Evolutionary conservation across 2,113 vertebrate species (phyloP).

Genomic region (Elachura formosa): DNA sequence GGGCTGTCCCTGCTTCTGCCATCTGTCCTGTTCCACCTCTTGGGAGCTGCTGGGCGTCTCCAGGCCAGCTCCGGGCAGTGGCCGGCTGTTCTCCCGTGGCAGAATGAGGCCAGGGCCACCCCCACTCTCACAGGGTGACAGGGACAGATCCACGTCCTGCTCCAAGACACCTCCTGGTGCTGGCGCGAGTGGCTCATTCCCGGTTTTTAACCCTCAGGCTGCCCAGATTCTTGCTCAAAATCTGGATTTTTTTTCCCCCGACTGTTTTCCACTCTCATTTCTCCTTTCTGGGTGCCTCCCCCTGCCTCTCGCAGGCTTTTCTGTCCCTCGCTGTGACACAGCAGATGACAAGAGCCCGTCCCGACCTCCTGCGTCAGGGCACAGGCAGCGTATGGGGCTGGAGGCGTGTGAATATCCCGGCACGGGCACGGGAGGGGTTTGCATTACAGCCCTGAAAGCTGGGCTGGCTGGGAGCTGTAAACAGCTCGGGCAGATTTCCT

Average conservation of each 20-base stretch:
- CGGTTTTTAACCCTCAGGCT: accelerated
- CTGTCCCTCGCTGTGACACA: background rate
- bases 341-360: background rate
- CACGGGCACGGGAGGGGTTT: background rate
- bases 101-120: background rate
- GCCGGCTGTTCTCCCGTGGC: background rate
- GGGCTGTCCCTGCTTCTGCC: background rate
- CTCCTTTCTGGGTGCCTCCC: background rate
- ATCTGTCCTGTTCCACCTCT: accelerated
- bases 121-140: accelerated
- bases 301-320: background rate
- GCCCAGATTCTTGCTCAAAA: background rate
- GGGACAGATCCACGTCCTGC: background rate
- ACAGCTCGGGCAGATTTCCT: conserved; percentile 34
- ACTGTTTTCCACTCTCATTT: background rate
- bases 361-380: conserved; percentile 27
- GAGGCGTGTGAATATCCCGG: conserved; percentile 28
- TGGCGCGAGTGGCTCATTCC: background rate
- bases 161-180: background rate
- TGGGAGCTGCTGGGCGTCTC: background rate
- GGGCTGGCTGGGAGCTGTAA: background rate
- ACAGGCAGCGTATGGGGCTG: conserved; percentile 13
- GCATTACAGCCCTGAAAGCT: conserved; percentile 20
- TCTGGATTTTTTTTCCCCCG: accelerated
- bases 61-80: background rate